These are phyloP conservation scores for Trissolcus japonicus DNA, from an alignment of 2,888 invertebrate genomes.

Conservation along the genomic window DNA sequence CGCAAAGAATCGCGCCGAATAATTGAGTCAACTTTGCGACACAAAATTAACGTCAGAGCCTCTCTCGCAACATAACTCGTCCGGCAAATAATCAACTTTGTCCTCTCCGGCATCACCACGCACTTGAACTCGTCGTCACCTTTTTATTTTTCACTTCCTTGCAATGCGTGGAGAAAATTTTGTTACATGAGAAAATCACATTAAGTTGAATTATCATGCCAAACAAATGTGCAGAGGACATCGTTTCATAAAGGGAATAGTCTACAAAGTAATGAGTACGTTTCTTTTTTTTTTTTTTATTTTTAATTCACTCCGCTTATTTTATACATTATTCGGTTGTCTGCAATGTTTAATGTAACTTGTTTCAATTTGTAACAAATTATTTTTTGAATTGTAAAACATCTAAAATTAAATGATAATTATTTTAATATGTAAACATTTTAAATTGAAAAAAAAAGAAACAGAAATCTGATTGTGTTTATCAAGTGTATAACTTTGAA, in stretches of 20 bases:
- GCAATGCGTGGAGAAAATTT: conserved; percentile 13
- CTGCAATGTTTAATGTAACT: too few relatives aligned
- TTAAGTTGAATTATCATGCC: conserved; percentile 44
- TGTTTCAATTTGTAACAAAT: too few relatives aligned
- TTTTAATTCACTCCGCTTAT: too few relatives aligned
- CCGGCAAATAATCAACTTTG: conserved; percentile 57
- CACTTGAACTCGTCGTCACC: conserved; percentile 8
- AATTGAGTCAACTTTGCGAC: conserved; percentile 67
- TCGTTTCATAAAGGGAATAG: conserved; percentile 22
- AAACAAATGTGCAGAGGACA: conserved; percentile 16
- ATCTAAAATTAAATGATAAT: too few relatives aligned
- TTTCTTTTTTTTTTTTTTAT: too few relatives aligned
- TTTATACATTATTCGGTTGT: too few relatives aligned
- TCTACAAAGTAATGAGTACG: neutral
- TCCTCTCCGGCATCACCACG: conserved; percentile 6
- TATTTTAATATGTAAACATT: too few relatives aligned
- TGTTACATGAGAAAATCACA: conserved; percentile 26
- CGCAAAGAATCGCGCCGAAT: conserved; percentile 73
- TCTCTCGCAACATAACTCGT: conserved; percentile 22
- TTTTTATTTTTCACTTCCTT: conserved; percentile 9
- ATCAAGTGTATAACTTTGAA: too few relatives aligned
- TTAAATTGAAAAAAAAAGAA: too few relatives aligned
- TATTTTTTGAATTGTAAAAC: too few relatives aligned
- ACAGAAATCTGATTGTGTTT: too few relatives aligned
- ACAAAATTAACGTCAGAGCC: conserved; percentile 56